Conservation (phyloP, 2,888 invertebrate genomes). For the Belgica antarctica region DNA sequence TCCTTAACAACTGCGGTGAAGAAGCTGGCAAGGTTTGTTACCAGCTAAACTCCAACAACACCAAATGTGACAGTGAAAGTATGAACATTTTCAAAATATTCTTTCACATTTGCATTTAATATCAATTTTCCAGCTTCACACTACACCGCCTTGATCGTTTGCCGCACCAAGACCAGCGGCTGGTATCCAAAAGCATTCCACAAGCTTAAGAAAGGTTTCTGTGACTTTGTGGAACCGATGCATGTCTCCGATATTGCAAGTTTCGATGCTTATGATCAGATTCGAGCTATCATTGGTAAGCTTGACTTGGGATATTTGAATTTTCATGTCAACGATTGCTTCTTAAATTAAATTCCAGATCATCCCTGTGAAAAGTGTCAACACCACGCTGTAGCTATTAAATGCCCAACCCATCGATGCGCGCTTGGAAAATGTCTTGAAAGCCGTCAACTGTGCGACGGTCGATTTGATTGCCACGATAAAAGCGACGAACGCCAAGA, state of each 20-base stretch:
- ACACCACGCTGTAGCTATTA: conserved; percentile 53
- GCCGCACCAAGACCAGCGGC: conserved; percentile 53
- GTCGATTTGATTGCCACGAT: conserved; percentile 66
- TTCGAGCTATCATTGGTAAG: conserved; percentile 51
- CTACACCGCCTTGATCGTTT: conserved; percentile 42
- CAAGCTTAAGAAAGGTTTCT: conserved; percentile 58
- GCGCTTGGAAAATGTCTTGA: conserved; percentile 67
- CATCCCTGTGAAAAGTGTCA: conserved; percentile 49
- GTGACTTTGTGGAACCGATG: conserved; percentile 50
- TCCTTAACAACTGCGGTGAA: neutral
- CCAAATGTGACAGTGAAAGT: conserved; percentile 43
- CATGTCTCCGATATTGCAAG: conserved; percentile 46
- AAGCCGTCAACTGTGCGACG: conserved; percentile 64
- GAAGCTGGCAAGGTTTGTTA: neutral
- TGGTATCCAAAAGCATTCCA: conserved; percentile 74
- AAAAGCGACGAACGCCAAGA: conserved; percentile 63
- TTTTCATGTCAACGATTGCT: neutral
- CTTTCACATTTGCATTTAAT: conserved; percentile 44
- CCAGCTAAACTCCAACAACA: conserved; percentile 7
- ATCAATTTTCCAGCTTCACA: conserved; percentile 8
- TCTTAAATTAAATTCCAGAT: conserved; percentile 47
- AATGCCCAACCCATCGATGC: conserved; percentile 61
- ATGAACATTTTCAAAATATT: conserved; percentile 26
- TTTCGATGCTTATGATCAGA: conserved; percentile 47
- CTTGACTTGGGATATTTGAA: conserved; percentile 6